A percentile compares a stretch with the other conserved stretches of the same genome.
Evolutionary conservation across 53 echinoderm and acorn worm genomes (phyloP).

Genomic region (Paracentrotus lividus): DNA sequence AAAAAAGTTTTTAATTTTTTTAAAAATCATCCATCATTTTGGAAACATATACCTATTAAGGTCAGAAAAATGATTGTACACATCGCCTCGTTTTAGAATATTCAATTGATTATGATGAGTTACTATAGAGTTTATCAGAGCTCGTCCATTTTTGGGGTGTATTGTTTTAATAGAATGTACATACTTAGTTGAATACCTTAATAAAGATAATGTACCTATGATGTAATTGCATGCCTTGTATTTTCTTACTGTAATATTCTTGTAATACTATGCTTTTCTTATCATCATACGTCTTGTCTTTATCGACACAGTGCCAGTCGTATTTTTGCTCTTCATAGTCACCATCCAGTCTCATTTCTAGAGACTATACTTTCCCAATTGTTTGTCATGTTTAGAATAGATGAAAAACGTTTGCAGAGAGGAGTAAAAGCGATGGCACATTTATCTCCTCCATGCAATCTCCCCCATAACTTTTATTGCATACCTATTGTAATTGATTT

Average conservation of each 20-base stretch:
- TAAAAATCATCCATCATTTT: not conserved
- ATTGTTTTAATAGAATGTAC: no score
- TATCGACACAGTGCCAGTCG: not conserved
- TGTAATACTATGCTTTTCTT: no score
- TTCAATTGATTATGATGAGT: no score
- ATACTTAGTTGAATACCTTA: no score
- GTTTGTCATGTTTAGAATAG: constrained; percentile 62
- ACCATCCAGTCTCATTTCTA: constrained; percentile 1
- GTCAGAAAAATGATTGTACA: no score
- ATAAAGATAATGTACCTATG: no score
- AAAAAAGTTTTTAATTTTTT: not conserved
- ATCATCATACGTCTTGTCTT: not conserved
- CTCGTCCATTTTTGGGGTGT: no score
- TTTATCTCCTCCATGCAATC: constrained; percentile 53
- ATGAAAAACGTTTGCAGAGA: constrained; percentile 69
- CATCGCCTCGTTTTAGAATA: no score
- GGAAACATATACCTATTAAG: not conserved
- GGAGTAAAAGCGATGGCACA: constrained; percentile 42
- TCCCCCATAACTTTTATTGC: constrained; percentile 69
- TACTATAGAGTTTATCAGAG: no score
- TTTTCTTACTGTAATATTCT: no score
- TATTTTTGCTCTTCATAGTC: not conserved
- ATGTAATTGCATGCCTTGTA: no score
- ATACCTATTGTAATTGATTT: constrained; percentile 67
- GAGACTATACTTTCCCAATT: not conserved